Percentiles rank a stretch among this genome's conserved stretches.
phyloP scores from a whole-genome alignment of 2,797 vertebrate species.

The Ptychadena robeensis region DNA sequence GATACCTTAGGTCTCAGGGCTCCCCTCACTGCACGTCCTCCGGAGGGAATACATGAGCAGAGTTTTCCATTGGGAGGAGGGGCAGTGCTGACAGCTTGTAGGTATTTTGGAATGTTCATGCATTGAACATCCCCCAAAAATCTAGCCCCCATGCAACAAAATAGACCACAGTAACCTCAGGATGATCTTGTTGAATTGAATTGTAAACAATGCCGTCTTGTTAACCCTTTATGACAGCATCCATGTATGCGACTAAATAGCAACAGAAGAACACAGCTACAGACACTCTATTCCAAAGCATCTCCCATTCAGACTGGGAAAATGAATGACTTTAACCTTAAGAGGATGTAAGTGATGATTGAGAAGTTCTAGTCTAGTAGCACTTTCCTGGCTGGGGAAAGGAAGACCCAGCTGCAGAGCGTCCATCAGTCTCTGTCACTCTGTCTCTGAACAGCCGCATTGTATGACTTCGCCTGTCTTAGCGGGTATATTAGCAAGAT shows the following conservation, averaged over 20 bases:
- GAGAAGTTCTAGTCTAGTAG: constrained; percentile 28
- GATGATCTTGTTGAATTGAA: too few relatives aligned
- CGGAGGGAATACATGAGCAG: too few relatives aligned
- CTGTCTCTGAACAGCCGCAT: constrained; percentile 8
- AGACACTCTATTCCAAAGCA: background rate
- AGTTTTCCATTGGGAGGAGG: too few relatives aligned
- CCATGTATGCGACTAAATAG: background rate
- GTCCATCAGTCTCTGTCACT: constrained; percentile 37
- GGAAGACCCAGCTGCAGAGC: constrained; percentile 12
- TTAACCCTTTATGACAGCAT: too few relatives aligned
- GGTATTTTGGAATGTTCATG: too few relatives aligned
- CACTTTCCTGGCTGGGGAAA: background rate
- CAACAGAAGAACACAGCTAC: background rate
- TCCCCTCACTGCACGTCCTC: too few relatives aligned
- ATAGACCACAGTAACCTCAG: background rate
- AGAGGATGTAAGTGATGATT: constrained; percentile 36
- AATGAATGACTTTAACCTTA: constrained; percentile 44
- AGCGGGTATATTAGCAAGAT: constrained; percentile 36
- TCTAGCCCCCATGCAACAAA: background rate
- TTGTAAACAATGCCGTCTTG: background rate
- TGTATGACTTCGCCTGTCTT: constrained; percentile 27
- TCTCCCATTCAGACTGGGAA: background rate
- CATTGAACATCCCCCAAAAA: too few relatives aligned
- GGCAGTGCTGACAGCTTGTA: too few relatives aligned
- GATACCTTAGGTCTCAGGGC: too few relatives aligned